Percentiles rank a stretch among this genome's conserved stretches.
Conservation (phyloP, 2,888 invertebrate species). For the Megastigmus dorsalis region DNA sequence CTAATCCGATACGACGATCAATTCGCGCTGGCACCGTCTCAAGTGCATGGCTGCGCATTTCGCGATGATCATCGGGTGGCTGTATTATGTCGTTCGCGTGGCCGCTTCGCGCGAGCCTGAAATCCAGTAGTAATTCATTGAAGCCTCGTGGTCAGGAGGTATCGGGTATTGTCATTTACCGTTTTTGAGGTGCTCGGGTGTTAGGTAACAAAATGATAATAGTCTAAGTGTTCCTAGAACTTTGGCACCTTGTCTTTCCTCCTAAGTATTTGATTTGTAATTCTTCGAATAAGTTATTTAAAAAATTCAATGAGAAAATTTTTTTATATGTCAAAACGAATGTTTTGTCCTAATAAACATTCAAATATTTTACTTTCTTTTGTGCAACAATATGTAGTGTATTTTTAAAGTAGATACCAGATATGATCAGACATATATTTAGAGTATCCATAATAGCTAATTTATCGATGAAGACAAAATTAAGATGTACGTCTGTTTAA, state of each 20-base stretch:
- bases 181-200: background rate
- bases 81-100: background rate
- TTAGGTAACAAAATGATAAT: background rate
- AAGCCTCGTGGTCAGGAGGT: background rate
- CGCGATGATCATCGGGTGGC: conserved; percentile 8
- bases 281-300: background rate
- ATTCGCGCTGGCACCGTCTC: background rate
- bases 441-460: too few species aligned
- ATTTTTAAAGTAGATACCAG: too few species aligned
- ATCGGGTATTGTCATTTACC: background rate
- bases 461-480: too few species aligned
- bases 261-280: too few species aligned
- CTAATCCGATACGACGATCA: conserved; percentile 55
- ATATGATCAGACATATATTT: too few species aligned
- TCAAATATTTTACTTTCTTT: too few species aligned
- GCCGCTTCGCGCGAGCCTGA: background rate
- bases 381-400: too few species aligned
- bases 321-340: background rate
- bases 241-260: background rate
- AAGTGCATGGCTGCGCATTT: background rate
- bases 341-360: too few species aligned
- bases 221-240: background rate
- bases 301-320: background rate
- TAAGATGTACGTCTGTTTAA: too few species aligned
- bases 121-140: background rate